phyloP scores from a whole-genome alignment of 2,113 vertebrate species.

The Neopipo cinnamomea region DNA sequence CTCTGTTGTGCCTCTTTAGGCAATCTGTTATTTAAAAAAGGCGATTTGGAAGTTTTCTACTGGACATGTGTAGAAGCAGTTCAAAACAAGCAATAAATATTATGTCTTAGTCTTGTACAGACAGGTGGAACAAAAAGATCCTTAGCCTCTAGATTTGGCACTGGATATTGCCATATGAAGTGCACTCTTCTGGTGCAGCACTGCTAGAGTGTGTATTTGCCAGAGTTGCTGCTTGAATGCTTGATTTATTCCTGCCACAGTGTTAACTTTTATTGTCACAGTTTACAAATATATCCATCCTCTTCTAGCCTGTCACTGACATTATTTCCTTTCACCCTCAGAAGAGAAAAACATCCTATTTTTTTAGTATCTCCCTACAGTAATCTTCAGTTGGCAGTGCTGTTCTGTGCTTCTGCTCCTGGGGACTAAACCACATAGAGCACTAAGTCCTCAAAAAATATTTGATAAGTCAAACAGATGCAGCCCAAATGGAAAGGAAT shows the following conservation, averaged over 20 bases:
- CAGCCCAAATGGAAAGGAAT: conserved; percentile 34
- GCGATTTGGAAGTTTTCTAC: background rate
- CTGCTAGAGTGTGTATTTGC: conserved; percentile 31
- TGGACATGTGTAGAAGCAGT: background rate
- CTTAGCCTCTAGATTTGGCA: conserved; percentile 12
- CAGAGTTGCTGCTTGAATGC: conserved; percentile 39
- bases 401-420: background rate
- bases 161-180: background rate
- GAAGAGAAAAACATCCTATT: conserved; percentile 20
- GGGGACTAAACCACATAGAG: conserved; percentile 8
- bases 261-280: conserved; percentile 64
- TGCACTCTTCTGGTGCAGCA: background rate
- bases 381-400: background rate
- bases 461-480: conserved; percentile 32
- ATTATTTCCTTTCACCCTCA: conserved; percentile 46
- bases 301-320: conserved; percentile 17
- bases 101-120: background rate
- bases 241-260: conserved; percentile 36
- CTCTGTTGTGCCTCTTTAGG: background rate
- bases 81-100: background rate
- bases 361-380: conserved; percentile 22
- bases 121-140: conserved; percentile 13
- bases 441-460: background rate
- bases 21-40: background rate
- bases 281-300: conserved; percentile 64